phyloP scores from a whole-genome alignment of 2,888 invertebrate genomes.

The Atrina japonica region DNA sequence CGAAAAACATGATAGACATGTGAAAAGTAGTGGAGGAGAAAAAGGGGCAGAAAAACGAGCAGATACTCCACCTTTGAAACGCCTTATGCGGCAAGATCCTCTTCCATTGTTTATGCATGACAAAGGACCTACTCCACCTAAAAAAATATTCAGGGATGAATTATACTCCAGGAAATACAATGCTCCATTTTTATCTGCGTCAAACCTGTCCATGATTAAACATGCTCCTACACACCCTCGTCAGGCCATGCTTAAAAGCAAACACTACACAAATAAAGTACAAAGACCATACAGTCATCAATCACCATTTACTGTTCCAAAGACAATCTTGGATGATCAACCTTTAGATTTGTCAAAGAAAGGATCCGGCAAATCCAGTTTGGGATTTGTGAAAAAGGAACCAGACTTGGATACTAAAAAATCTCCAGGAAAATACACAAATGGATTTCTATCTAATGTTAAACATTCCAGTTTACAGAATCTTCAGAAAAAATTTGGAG shows the following conservation, averaged over 20 bases:
- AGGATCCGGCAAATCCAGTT: slow-evolving; percentile 46
- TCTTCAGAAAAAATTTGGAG: slow-evolving; percentile 74
- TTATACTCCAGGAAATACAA: slow-evolving; percentile 48
- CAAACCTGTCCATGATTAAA: slow-evolving; percentile 35
- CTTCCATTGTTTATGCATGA: slow-evolving; percentile 52
- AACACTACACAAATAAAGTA: slow-evolving; percentile 41
- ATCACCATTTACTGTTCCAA: slow-evolving; percentile 28
- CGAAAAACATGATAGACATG: slow-evolving; percentile 9
- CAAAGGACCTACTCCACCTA: slow-evolving; percentile 52
- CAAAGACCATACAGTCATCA: slow-evolving; percentile 8
- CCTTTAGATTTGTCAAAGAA: slow-evolving; percentile 72
- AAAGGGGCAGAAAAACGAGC: slow-evolving; percentile 37
- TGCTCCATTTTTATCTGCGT: slow-evolving; percentile 39
- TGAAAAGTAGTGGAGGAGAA: slow-evolving; percentile 18
- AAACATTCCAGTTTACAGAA: slow-evolving; percentile 71
- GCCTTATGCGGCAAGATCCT: slow-evolving; percentile 62
- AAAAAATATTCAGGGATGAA: slow-evolving; percentile 46
- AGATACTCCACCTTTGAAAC: slow-evolving; percentile 62
- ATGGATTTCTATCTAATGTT: slow-evolving; percentile 48
- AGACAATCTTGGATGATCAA: slow-evolving; percentile 56
- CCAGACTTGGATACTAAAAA: slow-evolving; percentile 28
- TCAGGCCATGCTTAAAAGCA: slow-evolving; percentile 47
- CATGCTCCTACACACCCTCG: slow-evolving; percentile 57
- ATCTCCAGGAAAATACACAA: slow-evolving; percentile 48
- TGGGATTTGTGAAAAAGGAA: slow-evolving; percentile 18